These are phyloP conservation scores for Euwallacea similis DNA, from an alignment of 1,140 invertebrate species.

Conservation along the genomic window DNA sequence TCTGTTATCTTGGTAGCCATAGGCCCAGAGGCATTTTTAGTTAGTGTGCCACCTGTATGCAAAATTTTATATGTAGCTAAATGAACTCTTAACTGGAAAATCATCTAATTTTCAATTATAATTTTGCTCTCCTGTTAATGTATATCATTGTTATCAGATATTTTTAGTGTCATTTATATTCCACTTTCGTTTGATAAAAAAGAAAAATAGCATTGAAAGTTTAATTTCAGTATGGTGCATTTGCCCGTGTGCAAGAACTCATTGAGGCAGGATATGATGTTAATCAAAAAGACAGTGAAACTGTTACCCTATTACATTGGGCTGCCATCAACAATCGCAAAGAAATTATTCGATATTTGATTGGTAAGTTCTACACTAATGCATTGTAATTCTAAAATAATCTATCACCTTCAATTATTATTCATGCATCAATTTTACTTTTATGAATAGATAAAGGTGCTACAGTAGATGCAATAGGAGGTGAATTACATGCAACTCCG, in stretches of 20 bases:
- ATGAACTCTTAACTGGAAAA: no score
- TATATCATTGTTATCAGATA: no score
- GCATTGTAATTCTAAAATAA: background rate
- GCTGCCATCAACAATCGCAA: slow-evolving; percentile 96
- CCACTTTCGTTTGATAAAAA: no score
- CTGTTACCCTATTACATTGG: slow-evolving; percentile 98
- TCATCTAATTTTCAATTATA: no score
- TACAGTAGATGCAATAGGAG: slow-evolving; percentile 90
- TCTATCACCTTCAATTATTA: background rate
- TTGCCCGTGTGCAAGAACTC: slow-evolving; percentile 80
- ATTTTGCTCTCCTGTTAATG: no score
- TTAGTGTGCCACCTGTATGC: no score
- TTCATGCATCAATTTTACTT: no score
- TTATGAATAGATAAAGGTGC: slow-evolving; percentile 72
- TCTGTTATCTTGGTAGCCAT: no score
- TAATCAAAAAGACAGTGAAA: slow-evolving; percentile 85
- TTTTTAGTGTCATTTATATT: no score
- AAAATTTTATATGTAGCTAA: no score
- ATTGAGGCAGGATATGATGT: slow-evolving; percentile 88
- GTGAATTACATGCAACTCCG: slow-evolving; percentile 92
- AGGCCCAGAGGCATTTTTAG: no score
- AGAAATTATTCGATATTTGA: slow-evolving; percentile 77
- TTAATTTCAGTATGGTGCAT: slow-evolving; percentile 75
- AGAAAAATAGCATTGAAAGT: no score
- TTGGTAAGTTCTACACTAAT: slow-evolving; percentile 31